Conservation (phyloP, 1,140 invertebrate genomes). For the Mizuhopecten yessoensis region DNA sequence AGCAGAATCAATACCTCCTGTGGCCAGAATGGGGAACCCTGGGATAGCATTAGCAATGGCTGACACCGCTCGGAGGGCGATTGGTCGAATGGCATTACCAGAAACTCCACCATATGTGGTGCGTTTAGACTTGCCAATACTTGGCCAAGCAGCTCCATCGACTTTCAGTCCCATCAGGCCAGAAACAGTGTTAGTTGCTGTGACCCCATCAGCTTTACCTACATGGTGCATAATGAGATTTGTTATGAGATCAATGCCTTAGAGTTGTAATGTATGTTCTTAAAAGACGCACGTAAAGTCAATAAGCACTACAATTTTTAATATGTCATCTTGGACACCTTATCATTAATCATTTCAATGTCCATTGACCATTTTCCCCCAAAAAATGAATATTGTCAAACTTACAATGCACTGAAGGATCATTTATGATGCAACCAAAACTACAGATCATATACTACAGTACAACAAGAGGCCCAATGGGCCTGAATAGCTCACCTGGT, state of each 20-base stretch:
- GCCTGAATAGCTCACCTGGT: too few relatives aligned
- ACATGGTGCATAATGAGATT: conserved; percentile 48
- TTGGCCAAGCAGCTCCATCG: conserved; percentile 94
- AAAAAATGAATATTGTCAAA: too few relatives aligned
- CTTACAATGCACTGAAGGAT: too few relatives aligned
- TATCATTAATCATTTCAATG: not conserved
- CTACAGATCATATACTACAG: too few relatives aligned
- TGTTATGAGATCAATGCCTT: too few relatives aligned
- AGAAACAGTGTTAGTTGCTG: conserved; percentile 97
- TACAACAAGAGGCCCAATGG: too few relatives aligned
- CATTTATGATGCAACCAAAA: too few relatives aligned
- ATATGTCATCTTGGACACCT: not conserved
- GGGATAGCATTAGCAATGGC: conserved; percentile 92
- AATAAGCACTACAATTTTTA: too few relatives aligned
- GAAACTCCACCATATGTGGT: conserved; percentile 99
- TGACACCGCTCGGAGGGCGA: conserved; percentile 95
- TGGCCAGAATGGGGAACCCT: conserved; percentile 96
- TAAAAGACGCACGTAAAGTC: too few relatives aligned
- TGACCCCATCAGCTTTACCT: conserved; percentile 96
- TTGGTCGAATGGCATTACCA: conserved; percentile 96
- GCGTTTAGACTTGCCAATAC: conserved; percentile 90
- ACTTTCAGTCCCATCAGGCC: conserved; percentile 94
- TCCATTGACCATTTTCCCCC: too few relatives aligned
- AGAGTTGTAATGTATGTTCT: not conserved
- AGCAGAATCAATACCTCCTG: conserved; percentile 97